Conservation (phyloP, 2,113 vertebrate genomes). For the Opisthocomus hoazin region DNA sequence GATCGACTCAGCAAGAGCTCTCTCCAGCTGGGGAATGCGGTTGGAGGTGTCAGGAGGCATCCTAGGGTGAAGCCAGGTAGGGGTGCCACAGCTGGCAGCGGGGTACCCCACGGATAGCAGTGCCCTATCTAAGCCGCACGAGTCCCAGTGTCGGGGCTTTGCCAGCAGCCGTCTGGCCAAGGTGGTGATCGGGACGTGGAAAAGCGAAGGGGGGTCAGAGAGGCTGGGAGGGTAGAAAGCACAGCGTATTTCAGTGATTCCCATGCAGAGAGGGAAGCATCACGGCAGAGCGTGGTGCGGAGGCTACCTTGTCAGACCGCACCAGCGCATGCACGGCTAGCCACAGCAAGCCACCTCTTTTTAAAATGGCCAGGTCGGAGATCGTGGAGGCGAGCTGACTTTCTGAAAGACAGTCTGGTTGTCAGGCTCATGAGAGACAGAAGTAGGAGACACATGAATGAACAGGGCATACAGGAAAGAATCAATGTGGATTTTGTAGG, state of each 20-base stretch:
- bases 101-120: neutral
- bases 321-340: accelerated
- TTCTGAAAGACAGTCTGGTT: neutral
- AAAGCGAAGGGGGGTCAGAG: neutral
- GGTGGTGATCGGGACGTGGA: neutral
- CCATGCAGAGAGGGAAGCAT: neutral
- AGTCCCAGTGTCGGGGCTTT: neutral
- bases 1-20: neutral
- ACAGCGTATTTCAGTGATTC: neutral
- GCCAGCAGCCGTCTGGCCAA: neutral
- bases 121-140: neutral
- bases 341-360: neutral
- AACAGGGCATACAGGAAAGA: neutral
- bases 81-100: neutral
- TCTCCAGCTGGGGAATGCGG: accelerated
- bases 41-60: neutral
- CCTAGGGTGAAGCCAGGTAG: neutral
- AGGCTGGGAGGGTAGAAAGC: neutral
- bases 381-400: neutral
- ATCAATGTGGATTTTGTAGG: neutral
- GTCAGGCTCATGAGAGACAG: neutral
- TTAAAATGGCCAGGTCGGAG: neutral
- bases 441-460: neutral
- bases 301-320: neutral
- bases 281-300: accelerated